A percentile compares a stretch with the other conserved stretches of the same genome.
These are phyloP conservation scores for Synaphobranchus kaupii DNA, from an alignment of 2,797 vertebrate genomes.

Conservation along the genomic window DNA sequence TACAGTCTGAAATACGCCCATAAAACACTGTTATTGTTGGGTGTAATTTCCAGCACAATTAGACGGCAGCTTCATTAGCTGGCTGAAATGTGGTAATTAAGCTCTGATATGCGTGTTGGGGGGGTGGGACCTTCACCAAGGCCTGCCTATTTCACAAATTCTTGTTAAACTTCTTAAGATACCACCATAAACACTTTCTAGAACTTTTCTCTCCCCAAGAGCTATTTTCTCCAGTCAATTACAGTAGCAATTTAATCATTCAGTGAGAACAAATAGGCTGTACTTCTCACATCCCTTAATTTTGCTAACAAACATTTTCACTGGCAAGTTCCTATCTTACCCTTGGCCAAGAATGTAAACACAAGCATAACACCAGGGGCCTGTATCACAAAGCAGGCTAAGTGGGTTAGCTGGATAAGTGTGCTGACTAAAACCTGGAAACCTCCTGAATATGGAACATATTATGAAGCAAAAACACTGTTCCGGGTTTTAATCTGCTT, in stretches of 20 bases:
- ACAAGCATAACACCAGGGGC: not conserved
- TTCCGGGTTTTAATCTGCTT: too few species aligned
- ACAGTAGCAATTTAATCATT: slow-evolving; percentile 27
- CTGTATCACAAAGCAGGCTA: too few species aligned
- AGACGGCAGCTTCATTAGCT: slow-evolving; percentile 71
- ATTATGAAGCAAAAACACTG: too few species aligned
- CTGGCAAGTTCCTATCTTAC: slow-evolving; percentile 51
- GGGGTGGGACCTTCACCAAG: slow-evolving; percentile 11
- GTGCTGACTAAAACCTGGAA: too few species aligned
- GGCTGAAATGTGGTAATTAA: slow-evolving; percentile 67
- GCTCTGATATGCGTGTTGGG: slow-evolving; percentile 29
- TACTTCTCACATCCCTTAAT: slow-evolving; percentile 18
- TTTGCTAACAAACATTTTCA: slow-evolving; percentile 46
- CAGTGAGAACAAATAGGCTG: not conserved
- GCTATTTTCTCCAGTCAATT: slow-evolving; percentile 54
- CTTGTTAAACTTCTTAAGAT: slow-evolving; percentile 38
- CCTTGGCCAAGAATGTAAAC: slow-evolving; percentile 30
- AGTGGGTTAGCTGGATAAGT: too few species aligned
- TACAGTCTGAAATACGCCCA: slow-evolving; percentile 63
- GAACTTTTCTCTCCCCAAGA: slow-evolving; percentile 43
- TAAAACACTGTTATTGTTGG: slow-evolving; percentile 72
- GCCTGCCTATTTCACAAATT: slow-evolving; percentile 37
- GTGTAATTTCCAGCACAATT: slow-evolving; percentile 69
- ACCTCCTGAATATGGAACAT: too few species aligned
- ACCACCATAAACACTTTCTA: slow-evolving; percentile 45